Base-by-base conservation (phyloP, 2,113 vertebrate genomes). In the Acanthisitta chloris region DNA sequence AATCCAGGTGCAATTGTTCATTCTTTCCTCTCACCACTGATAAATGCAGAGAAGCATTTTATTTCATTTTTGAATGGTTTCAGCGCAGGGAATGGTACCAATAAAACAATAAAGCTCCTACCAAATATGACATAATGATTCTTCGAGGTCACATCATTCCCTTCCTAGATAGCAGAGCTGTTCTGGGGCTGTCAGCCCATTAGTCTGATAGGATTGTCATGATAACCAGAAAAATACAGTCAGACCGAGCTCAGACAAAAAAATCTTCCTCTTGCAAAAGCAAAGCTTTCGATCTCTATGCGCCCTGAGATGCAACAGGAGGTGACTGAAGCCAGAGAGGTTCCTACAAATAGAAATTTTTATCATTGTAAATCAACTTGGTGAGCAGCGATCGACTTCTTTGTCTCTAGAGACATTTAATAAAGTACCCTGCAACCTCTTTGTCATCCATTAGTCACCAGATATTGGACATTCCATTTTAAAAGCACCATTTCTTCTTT, bases 381-480 rank as follows among this genome's bases (percentile, higher is more conserved):
- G 80, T 90, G 86, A 96, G 95, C 59, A 92, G 91, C 86, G 94
- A 95, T 95, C 36, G 76, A 96, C 88, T 95, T 86, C 88, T 92
- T 93, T 86, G 78, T 91, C 94, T 86, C 92, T 74, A 43, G 94
- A 92, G 92, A 91, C 92, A 19, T 88, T 88, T 96, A 92, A 95
- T 94, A 94, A 96, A 96, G 88, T 93, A 78, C 59, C 88, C 76
- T 9, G 14, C 88, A 88, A 87, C 80, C 86, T 88, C 83, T 95
- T 90, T 84, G 76, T 94, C 92, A 94, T 92, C 94, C 92, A 93
- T 95, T 95, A 96, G 92, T 96, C 92, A 93, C 38, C 43, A 92
- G 86, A 92, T 93, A 94, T 94, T 81, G 86, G 94, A 94, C 95
- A 94, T 86, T 64, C 80, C 76, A 84, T 96, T 97, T 92, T 92